A percentile compares a stretch with the other conserved stretches of the same genome.
Conservation (phyloP, 2,888 invertebrate genomes). For the Nomada goodeniana region DNA sequence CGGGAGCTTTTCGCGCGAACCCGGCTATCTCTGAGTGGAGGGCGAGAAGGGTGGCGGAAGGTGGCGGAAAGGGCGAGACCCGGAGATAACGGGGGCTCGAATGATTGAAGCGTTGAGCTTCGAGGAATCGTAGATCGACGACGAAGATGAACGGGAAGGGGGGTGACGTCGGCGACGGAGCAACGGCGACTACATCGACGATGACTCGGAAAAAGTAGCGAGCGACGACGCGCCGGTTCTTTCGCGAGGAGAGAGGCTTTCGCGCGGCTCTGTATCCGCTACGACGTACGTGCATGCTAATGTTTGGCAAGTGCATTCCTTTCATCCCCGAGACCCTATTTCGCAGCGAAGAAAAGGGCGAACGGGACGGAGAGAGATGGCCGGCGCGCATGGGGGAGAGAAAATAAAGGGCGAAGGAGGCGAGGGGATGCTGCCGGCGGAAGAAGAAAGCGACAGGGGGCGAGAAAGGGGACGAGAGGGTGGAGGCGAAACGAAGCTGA, state of each 20-base stretch:
- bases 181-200: neutral
- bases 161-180: too few species aligned
- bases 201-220: constrained; percentile 6
- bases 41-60: neutral
- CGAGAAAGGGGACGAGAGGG: neutral
- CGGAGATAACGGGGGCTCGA: constrained; percentile 9
- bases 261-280: constrained; percentile 28
- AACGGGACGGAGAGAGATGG: constrained; percentile 11
- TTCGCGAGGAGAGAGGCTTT: constrained; percentile 8
- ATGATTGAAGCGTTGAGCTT: constrained; percentile 2
- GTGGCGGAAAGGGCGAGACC: neutral
- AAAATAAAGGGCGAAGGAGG: neutral
- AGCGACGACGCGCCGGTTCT: constrained; percentile 12
- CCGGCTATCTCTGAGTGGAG: neutral
- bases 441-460: constrained; percentile 16
- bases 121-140: constrained; percentile 3
- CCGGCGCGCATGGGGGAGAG: constrained; percentile 19
- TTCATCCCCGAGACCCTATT: constrained; percentile 68
- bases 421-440: neutral
- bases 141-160: neutral
- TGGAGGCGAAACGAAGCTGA: constrained; percentile 26
- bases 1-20: constrained; percentile 35
- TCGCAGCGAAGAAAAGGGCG: constrained; percentile 53
- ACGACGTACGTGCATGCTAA: constrained; percentile 53
- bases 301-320: constrained; percentile 67